These are phyloP conservation scores for Philhelius pedissequus DNA, from an alignment of 2,888 invertebrate species.

Conservation along the genomic window DNA sequence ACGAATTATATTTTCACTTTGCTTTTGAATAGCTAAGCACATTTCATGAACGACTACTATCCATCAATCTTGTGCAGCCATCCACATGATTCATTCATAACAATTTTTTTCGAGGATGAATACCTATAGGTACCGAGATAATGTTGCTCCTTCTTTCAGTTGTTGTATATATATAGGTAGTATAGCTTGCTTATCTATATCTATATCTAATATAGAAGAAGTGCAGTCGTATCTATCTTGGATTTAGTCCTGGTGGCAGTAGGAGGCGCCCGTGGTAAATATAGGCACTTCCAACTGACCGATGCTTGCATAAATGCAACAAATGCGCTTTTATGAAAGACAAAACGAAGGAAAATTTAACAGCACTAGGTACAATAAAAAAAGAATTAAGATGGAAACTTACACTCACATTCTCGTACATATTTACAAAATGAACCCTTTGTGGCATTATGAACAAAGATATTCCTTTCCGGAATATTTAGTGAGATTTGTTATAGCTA, in stretches of 20 bases:
- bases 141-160: neutral
- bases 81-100: constrained; percentile 61
- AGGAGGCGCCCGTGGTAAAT: no score
- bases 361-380: neutral
- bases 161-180: neutral
- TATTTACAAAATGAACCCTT: constrained; percentile 41
- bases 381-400: neutral
- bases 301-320: constrained; percentile 43
- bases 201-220: no score
- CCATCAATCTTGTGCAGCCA: constrained; percentile 55
- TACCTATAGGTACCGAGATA: no score
- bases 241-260: neutral
- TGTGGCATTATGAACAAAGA: constrained; percentile 58
- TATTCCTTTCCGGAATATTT: constrained; percentile 49
- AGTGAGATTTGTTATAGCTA: neutral
- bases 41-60: constrained; percentile 42
- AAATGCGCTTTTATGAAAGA: constrained; percentile 25
- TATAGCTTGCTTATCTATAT: neutral
- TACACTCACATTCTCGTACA: neutral
- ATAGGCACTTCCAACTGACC: constrained; percentile 20
- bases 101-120: constrained; percentile 18
- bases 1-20: constrained; percentile 59
- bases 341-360: neutral
- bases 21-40: constrained; percentile 58
- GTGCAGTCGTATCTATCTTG: neutral